Conservation (phyloP, 2,113 vertebrate genomes). For the Pyrgilauda ruficollis region DNA sequence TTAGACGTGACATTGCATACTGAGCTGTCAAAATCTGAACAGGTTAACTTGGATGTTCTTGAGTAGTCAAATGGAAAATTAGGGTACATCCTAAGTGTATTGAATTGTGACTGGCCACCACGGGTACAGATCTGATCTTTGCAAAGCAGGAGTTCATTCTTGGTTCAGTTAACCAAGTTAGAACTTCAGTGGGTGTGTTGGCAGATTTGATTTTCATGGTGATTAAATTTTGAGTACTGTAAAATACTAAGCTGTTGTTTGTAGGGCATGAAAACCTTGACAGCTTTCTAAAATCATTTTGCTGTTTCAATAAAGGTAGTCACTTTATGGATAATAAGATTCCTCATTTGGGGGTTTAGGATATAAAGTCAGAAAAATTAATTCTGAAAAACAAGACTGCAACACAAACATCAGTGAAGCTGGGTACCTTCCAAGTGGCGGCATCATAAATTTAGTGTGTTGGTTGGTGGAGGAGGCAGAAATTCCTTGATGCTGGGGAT, state of each 20-base stretch:
- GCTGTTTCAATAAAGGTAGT: not conserved
- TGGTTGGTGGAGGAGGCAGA: not conserved
- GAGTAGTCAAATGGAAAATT: not conserved
- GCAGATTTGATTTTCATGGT: not conserved
- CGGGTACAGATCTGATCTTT: not conserved
- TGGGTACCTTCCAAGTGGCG: not conserved
- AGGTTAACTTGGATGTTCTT: not conserved
- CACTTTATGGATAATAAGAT: not conserved
- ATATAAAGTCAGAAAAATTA: not conserved
- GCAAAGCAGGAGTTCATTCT: not conserved
- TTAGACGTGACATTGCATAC: not conserved
- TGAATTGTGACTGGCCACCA: not conserved
- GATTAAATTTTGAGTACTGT: not conserved
- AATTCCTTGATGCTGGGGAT: not conserved
- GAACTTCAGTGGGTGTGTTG: not conserved
- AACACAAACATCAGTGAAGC: not conserved
- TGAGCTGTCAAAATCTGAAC: not conserved
- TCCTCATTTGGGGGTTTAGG: not conserved
- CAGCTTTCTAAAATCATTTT: not conserved
- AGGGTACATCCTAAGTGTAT: not conserved
- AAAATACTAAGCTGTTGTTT: not conserved
- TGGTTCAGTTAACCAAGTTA: not conserved
- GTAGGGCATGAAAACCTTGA: not conserved
- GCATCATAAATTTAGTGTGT: not conserved
- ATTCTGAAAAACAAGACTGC: not conserved